Percentiles rank a stretch among this genome's conserved stretches.
Conservation (phyloP, 2,888 invertebrate genomes). For the Choristoneura rosaceana region DNA sequence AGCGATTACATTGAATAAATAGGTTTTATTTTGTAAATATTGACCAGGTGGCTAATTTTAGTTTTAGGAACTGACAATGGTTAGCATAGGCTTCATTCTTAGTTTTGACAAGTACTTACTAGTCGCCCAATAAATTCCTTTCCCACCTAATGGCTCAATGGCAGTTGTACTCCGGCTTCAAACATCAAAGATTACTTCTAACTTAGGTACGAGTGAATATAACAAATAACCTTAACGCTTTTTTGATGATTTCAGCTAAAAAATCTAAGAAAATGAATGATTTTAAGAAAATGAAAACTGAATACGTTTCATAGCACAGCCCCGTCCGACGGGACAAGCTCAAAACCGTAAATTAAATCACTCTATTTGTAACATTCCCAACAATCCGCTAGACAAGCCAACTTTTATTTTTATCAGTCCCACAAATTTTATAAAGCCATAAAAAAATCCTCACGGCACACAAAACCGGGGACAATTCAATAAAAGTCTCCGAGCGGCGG, state of each 20-base stretch:
- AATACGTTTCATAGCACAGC: neutral
- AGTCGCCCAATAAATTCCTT: too few relatives aligned
- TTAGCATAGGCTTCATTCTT: neutral
- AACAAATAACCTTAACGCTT: too few relatives aligned
- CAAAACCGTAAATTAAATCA: constrained; percentile 13
- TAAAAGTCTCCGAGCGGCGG: constrained; percentile 27
- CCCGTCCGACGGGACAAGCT: neutral
- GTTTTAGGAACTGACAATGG: neutral
- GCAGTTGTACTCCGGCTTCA: too few relatives aligned
- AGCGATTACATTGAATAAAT: too few relatives aligned
- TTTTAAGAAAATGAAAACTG: neutral
- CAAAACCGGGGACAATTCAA: constrained; percentile 29
- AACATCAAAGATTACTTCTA: too few relatives aligned
- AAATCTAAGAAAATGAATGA: neutral
- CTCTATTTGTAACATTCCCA: constrained; percentile 11
- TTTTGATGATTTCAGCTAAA: neutral
- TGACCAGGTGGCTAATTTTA: too few relatives aligned
- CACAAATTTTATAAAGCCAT: constrained; percentile 31
- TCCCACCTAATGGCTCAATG: too few relatives aligned
- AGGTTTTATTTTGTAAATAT: too few relatives aligned
- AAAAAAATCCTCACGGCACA: constrained; percentile 33
- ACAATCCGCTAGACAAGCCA: constrained; percentile 18
- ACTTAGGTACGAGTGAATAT: too few relatives aligned
- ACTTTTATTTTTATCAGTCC: constrained; percentile 13
- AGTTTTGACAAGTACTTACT: too few relatives aligned